Evolutionary conservation across 2,113 vertebrate genomes (phyloP), one percentile per base, ranked within the genome.

Genomic region (Solea senegalensis): DNA sequence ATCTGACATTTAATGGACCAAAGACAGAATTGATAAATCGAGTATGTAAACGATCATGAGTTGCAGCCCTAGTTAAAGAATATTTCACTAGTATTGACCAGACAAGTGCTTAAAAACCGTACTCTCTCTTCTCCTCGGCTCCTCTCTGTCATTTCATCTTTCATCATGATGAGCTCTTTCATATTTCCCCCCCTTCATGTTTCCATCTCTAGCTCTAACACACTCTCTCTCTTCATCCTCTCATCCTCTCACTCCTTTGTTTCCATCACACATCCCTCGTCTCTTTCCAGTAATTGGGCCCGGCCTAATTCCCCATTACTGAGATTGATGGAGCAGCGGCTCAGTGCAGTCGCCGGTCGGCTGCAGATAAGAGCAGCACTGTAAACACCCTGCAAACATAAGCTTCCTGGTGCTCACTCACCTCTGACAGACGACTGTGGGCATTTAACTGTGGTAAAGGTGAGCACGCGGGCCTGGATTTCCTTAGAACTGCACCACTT

Each of bases 231-330:
- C 44, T 63, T 65, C 69, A 55, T 46, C 50, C 27, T 71, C 14
- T 44, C 34, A 48, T 66, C 57, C 60, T 74, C 45, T 62, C 12
- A 0, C 34, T 48, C 2, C 43, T 54, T 41, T 66, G 41, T 80
- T 46, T 11, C 65, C n/a, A 67, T 66, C 66, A 64, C 78, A 73
- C 65, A 72, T 69, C 57, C 64, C 52, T 60, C 8, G 59, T 67
- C 82, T 82, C 82, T 85, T 86, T 83, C 82, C 80, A 87, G 78
- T 82, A 86, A 82, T 40, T 50, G 50, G 48, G 12, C 45, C 74
- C 57, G 67, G 76, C 44, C 73, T 76, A 87, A 86, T 81, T 86
- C 85, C 70, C 70, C 60, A 83, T 85, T 85, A 86, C 65, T 46
- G 62, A 80, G 81, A 87, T 79, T 85, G 83, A 87, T 79, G 78